phyloP scores from a whole-genome alignment of 2,888 invertebrate genomes.

The Chalcosyrphus nemorum region DNA sequence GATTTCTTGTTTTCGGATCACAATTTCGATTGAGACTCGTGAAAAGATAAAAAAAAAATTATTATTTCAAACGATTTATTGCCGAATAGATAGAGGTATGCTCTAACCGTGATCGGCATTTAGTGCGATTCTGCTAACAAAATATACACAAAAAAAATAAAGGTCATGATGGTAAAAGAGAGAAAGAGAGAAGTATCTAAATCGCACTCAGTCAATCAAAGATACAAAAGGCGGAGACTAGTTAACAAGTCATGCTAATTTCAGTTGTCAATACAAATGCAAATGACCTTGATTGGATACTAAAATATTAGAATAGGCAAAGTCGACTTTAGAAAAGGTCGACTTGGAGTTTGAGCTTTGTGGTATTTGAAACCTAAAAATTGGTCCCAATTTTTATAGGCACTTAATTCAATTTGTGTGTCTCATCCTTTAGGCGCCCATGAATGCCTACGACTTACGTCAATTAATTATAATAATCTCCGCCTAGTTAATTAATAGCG shows the following conservation, averaged over 20 bases:
- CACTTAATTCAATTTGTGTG: too few species aligned
- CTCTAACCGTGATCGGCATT: conserved; percentile 29
- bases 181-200: neutral
- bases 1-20: neutral
- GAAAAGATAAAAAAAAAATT: neutral
- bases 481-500: too few species aligned
- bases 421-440: neutral
- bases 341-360: neutral
- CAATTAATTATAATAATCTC: conserved; percentile 17
- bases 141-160: conserved; percentile 8
- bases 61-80: conserved; percentile 6
- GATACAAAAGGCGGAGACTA: neutral
- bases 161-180: conserved; percentile 15
- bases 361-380: neutral
- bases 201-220: neutral
- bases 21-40: neutral
- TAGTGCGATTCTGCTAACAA: conserved; percentile 29
- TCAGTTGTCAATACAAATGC: conserved; percentile 35
- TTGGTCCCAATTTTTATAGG: neutral
- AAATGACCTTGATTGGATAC: conserved; percentile 44
- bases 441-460: neutral
- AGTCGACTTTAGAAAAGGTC: too few species aligned
- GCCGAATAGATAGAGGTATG: neutral
- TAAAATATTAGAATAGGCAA: neutral
- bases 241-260: conserved; percentile 57